Percentiles rank a stretch among this genome's conserved stretches.
Conservation (phyloP, 2,888 invertebrate species). For the Coleophora flavipennella region DNA sequence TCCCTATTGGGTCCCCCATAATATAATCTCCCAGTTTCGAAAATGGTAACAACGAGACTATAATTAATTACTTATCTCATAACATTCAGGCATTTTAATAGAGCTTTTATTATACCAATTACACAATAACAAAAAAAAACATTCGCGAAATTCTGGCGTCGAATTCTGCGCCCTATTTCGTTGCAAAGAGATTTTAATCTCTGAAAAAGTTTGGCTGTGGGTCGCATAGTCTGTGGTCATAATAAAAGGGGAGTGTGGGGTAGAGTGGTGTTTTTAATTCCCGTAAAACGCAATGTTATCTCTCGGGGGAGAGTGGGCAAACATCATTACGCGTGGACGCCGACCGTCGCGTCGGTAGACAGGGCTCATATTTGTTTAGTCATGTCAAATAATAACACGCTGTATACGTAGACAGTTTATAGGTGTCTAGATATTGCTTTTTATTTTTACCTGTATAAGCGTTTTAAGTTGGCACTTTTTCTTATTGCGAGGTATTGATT, state of each 20-base stretch:
- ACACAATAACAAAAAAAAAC: background rate
- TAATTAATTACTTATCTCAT: slow-evolving; percentile 13
- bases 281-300: slow-evolving; percentile 46
- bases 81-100: slow-evolving; percentile 10
- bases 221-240: slow-evolving; percentile 5
- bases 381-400: slow-evolving; percentile 2
- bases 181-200: slow-evolving; percentile 26
- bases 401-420: background rate
- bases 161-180: slow-evolving; percentile 12
- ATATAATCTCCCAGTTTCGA: background rate
- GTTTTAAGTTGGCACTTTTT: too few species aligned
- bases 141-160: background rate
- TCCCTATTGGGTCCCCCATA: too few species aligned
- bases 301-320: slow-evolving; percentile 59
- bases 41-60: slow-evolving; percentile 1
- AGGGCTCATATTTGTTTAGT: slow-evolving; percentile 1
- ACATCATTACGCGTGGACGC: slow-evolving; percentile 43
- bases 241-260: slow-evolving; percentile 29
- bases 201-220: slow-evolving; percentile 21
- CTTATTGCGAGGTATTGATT: too few species aligned
- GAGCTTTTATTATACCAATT: slow-evolving; percentile 9
- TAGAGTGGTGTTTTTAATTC: slow-evolving; percentile 47
- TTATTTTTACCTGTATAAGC: too few species aligned
- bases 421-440: too few species aligned
- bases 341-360: background rate